Evolutionary conservation across 2,888 invertebrate species (phyloP).

Genomic region (Tromatobia lineatoria): DNA sequence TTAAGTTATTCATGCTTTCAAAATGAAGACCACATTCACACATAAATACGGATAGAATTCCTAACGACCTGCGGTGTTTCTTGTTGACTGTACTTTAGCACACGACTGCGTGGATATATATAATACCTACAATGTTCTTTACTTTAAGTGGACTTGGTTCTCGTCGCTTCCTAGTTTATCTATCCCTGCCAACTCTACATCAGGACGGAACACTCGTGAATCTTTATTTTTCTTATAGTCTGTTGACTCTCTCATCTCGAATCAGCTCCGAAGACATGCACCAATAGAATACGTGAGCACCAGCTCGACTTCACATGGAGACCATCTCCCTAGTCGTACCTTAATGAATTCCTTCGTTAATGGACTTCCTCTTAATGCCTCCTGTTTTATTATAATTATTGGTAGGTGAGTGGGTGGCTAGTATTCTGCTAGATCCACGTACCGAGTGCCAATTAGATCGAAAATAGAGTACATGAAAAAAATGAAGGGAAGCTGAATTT

Average conservation of each 20-base stretch:
- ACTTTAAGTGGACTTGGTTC: background rate
- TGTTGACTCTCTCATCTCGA: conserved; percentile 16
- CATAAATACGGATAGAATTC: conserved; percentile 3
- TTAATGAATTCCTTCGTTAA: conserved; percentile 56
- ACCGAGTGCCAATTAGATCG: background rate
- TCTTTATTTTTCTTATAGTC: background rate
- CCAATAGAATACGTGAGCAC: conserved; percentile 33
- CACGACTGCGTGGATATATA: conserved; percentile 30
- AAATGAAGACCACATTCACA: background rate
- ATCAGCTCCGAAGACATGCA: conserved; percentile 12
- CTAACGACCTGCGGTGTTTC: background rate
- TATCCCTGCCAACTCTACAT: background rate
- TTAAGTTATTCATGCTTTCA: background rate
- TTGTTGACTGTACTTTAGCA: background rate
- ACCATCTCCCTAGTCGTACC: conserved; percentile 5
- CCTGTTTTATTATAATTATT: conserved; percentile 49
- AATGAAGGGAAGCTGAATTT: background rate
- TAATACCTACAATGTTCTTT: conserved; percentile 1
- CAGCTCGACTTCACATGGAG: conserved; percentile 13
- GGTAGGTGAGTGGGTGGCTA: conserved; percentile 28
- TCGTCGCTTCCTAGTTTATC: conserved; percentile 24
- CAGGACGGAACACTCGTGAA: conserved; percentile 16
- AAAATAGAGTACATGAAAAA: background rate
- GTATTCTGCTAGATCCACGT: background rate
- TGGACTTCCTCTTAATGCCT: conserved; percentile 28